Base-by-base conservation (phyloP, 2,113 vertebrate genomes). In the Aptenodytes forsteri region DNA sequence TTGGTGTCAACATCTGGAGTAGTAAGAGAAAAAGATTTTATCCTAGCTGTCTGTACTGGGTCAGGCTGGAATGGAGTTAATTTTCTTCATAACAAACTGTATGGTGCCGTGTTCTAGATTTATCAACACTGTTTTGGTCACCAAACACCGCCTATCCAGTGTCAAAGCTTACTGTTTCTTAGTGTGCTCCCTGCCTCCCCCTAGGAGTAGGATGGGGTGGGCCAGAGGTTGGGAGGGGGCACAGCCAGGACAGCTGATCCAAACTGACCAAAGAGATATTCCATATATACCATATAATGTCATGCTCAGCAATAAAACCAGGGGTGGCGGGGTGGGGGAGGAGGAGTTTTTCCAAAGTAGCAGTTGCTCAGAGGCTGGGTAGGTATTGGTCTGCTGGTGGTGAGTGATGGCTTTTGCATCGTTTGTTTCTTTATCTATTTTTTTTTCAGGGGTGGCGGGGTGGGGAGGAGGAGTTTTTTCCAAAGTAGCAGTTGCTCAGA, bases 251-350 rank as follows among this genome's bases (percentile, higher is more conserved):
- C 21, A 61, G 29, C 50, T 65, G 21, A 27, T 23, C 49, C 49
- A 7, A 56, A 13, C 78, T 55, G 42, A 26, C 21, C 38, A 15
- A 6, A 23, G 11, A 34, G 19, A 14, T 32, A 11, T 40, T 40
- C 47, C 38, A 44, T 10, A 42, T 42, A 42, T 42, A 46, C 38
- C 0, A 0, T 6, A 0, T 16, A 22, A 4, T 1, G 0, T 13
- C 29, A 1, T 62, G 66, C 34, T 83, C 13, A 8, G 23, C 52
- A 16, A 0, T 27, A 14, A 40, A 47, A 34, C 19, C 20, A 27
- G 36, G 49, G 49, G 42, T 7, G 7, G 44, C 2, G 3, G 44
- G 10, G 4, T 64, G n/a, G 49, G 58, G 20, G 9, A 49, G 64
- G 52, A 29, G 40, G 7, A 42, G 16, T 79, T 27, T 44, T 26